A percentile compares a stretch with the other conserved stretches of the same genome.
These are phyloP conservation scores for Acropternis orthonyx DNA, from an alignment of 2,797 vertebrate genomes.

Conservation along the genomic window DNA sequence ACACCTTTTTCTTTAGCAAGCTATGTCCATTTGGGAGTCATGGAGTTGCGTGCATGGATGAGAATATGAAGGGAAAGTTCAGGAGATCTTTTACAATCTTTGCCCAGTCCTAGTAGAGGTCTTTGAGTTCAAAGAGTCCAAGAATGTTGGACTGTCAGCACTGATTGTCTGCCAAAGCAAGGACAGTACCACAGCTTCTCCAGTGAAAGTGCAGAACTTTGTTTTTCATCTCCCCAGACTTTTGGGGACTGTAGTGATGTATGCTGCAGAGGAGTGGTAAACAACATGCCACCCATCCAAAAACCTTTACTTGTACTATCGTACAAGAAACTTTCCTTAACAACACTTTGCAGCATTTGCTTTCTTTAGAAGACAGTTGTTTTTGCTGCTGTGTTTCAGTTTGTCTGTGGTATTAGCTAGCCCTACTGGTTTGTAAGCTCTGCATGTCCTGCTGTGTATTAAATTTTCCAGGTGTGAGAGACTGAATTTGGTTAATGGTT, in stretches of 20 bases:
- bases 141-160: not conserved
- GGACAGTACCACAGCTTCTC: not conserved
- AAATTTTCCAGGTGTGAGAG: not conserved
- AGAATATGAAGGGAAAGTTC: not conserved
- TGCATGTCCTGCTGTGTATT: not conserved
- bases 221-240: not conserved
- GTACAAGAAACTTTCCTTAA: not conserved
- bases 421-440: not conserved
- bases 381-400: not conserved
- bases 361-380: not conserved
- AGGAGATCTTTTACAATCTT: not conserved
- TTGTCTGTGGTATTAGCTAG: not conserved
- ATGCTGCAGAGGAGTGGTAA: not conserved
- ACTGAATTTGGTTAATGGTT: not conserved
- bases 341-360: not conserved
- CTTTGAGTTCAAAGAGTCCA: not conserved
- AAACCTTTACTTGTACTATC: not conserved
- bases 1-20: not conserved
- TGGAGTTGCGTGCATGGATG: not conserved
- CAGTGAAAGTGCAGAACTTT: not conserved
- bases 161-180: not conserved
- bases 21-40: not conserved
- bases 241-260: not conserved
- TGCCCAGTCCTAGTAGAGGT: not conserved
- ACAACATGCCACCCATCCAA: rapidly evolving